Evolutionary conservation across 2,888 invertebrate species (phyloP), one percentile per base, ranked within the genome.

Genomic region (Microplitis manilae): DNA sequence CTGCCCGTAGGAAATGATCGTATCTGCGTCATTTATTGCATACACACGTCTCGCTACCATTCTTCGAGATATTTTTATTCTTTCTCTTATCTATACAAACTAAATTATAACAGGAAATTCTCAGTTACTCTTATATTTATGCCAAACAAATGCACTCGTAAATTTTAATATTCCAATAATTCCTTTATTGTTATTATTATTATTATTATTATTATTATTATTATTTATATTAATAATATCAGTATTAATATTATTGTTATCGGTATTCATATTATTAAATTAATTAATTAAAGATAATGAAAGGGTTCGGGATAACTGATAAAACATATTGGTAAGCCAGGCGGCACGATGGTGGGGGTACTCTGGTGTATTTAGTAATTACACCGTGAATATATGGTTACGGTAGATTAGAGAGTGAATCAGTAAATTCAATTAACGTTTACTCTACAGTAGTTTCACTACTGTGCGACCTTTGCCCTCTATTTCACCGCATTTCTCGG

Each of bases 371-470:
- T 87, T 87, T 87, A 84, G 85, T 85, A 86, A 86, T 88, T 88
- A 84, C 83, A 79, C 85, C 67, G 84, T 84, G 86, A 88, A 89
- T 88, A 73, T 77, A 87, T 85, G 86, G 85, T 84, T 85, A 84
- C 83, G 83, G 84, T 82, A 86, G 86, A 87, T 88, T 87, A 88
- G 86, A 87, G 86, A 82, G 83, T 86, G 86, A 85, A 87, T 88
- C 88, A 86, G 85, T 87, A 86, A 84, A 87, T 87, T 88, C 87
- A 88, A 88, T 89, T 88, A 89, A 87, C 88, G 83, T 87, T 87
- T 86, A 86, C 83, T 82, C 83, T 82, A 79, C 78, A 80, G 79
- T 79, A 78, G 77, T 73, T 68, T 77, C 75, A 74, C 50, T 50
- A 50, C 50, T 50, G 72, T 74, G 79, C 69, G 81, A 79, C 41